Evolutionary conservation across 2,888 invertebrate genomes (phyloP).

Genomic region (Anoncus sp.): DNA sequence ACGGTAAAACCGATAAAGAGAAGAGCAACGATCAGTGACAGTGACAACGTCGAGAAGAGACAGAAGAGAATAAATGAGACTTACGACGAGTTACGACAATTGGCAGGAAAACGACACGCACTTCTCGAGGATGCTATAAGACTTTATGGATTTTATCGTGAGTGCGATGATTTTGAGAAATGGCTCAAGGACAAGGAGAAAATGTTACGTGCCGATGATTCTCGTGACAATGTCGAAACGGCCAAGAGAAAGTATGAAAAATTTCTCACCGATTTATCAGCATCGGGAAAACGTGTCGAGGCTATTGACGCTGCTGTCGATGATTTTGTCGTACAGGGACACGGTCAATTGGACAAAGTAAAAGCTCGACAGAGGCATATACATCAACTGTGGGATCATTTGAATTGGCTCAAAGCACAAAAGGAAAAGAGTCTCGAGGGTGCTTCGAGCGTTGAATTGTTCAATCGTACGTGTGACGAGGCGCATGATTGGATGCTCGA

Average conservation of each 20-base stretch:
- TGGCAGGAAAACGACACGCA: conserved; percentile 92
- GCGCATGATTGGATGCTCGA: conserved; percentile 99
- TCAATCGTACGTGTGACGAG: conserved; percentile 98
- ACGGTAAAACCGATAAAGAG: conserved; percentile 80
- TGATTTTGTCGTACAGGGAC: conserved; percentile 93
- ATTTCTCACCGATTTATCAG: conserved; percentile 97
- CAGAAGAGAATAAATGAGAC: conserved; percentile 92
- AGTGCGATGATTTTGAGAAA: conserved; percentile 98
- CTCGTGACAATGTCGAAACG: conserved; percentile 94
- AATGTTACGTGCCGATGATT: conserved; percentile 92
- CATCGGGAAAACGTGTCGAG: conserved; percentile 95
- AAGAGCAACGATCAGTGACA: conserved; percentile 84
- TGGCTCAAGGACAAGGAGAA: conserved; percentile 99
- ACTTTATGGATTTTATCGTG: conserved; percentile 96
- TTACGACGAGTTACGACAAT: conserved; percentile 91
- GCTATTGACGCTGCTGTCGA: conserved; percentile 94
- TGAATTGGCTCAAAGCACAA: conserved; percentile 93
- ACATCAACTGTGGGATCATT: conserved; percentile 94
- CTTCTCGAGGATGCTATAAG: conserved; percentile 96
- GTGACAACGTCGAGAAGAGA: conserved; percentile 91
- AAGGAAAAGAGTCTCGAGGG: conserved; percentile 97
- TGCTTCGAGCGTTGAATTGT: conserved; percentile 96
- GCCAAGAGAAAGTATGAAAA: conserved; percentile 98
- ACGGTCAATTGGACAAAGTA: conserved; percentile 93
- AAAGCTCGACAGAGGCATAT: conserved; percentile 91